phyloP scores from a whole-genome alignment of 2,797 vertebrate genomes.

The Cossypha heuglini region DNA sequence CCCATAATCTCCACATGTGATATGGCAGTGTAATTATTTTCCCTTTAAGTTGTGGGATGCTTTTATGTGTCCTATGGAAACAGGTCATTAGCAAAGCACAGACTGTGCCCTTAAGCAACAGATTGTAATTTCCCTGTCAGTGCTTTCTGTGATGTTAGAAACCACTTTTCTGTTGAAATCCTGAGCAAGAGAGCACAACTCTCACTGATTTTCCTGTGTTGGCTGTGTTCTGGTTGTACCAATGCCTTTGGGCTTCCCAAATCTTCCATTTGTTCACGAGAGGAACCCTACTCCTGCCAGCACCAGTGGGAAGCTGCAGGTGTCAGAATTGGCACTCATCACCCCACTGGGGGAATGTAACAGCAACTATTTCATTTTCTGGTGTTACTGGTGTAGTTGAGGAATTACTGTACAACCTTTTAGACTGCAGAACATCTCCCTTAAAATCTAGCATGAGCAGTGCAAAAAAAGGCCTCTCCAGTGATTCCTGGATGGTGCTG shows the following conservation, averaged over 20 bases:
- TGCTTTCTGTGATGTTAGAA: background rate
- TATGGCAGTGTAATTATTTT: background rate
- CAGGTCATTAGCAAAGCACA: background rate
- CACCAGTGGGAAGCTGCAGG: background rate
- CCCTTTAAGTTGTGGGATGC: background rate
- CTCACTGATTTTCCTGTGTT: background rate
- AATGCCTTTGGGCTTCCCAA: background rate
- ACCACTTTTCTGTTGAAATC: background rate
- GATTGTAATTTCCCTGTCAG: background rate
- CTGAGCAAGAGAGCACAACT: background rate
- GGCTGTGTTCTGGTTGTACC: background rate
- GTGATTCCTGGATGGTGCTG: background rate
- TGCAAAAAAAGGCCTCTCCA: background rate
- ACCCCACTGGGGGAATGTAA: background rate
- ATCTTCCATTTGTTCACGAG: background rate
- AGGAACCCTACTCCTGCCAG: background rate
- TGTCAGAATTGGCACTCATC: background rate
- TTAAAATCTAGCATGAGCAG: background rate
- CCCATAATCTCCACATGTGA: background rate
- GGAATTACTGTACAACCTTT: background rate
- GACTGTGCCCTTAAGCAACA: background rate
- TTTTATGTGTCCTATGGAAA: background rate
- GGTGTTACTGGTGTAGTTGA: background rate
- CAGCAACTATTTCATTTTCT: background rate
- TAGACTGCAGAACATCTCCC: background rate